phyloP scores from a whole-genome alignment of 2,888 invertebrate species.

The Artemia sp. region DNA sequence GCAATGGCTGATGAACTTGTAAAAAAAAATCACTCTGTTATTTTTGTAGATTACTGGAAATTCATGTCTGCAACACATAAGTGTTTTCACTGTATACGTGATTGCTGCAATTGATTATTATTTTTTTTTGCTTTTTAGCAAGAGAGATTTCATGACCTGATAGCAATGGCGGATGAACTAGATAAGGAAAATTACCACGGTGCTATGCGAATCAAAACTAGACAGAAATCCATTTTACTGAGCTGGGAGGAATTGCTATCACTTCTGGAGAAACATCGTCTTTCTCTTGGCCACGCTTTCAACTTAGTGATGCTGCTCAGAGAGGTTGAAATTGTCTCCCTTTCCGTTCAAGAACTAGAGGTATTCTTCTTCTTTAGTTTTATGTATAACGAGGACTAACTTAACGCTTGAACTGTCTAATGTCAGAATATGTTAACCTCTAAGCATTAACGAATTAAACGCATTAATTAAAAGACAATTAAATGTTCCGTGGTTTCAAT shows the following conservation, averaged over 20 bases:
- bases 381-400: too few species aligned
- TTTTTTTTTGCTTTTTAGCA: conserved; percentile 37
- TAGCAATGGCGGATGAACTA: conserved; percentile 80
- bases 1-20: too few species aligned
- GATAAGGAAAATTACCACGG: conserved; percentile 80
- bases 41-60: conserved; percentile 1
- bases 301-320: conserved; percentile 70
- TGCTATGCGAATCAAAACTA: conserved; percentile 52
- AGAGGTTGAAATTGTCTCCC: conserved; percentile 74
- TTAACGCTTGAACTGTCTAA: too few species aligned
- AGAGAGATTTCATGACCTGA: conserved; percentile 82
- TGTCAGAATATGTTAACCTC: too few species aligned
- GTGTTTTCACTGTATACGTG: background rate
- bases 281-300: conserved; percentile 56
- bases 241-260: conserved; percentile 74
- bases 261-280: conserved; percentile 63
- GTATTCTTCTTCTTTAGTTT: conserved; percentile 32
- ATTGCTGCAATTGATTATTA: background rate
- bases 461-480: too few species aligned
- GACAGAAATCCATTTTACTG: conserved; percentile 57
- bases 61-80: background rate
- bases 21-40: too few species aligned
- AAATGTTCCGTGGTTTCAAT: too few species aligned
- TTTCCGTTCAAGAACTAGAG: conserved; percentile 67
- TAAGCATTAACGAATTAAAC: too few species aligned